phyloP scores from a whole-genome alignment of 2,888 invertebrate genomes.

The Drosophila basisetae region DNA sequence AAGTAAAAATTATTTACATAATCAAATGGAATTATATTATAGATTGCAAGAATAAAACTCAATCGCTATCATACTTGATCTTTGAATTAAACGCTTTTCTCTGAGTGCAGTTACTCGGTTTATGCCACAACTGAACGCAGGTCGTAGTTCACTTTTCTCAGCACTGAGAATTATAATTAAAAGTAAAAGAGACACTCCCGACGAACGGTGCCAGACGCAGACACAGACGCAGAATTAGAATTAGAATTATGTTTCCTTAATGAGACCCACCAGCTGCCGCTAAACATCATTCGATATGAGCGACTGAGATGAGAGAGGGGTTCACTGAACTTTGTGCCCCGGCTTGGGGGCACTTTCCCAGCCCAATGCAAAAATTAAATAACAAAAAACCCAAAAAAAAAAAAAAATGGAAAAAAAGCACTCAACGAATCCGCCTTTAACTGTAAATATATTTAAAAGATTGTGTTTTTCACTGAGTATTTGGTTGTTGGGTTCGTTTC shows the following conservation, averaged over 20 bases:
- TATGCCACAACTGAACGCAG: slow-evolving; percentile 56
- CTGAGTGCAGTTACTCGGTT: slow-evolving; percentile 18
- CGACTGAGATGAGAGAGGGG: slow-evolving; percentile 43
- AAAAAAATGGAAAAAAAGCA: slow-evolving; percentile 32
- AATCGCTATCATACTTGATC: background rate
- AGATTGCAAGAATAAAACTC: background rate
- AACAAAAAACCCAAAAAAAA: slow-evolving; percentile 19
- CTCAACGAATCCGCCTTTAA: slow-evolving; percentile 72
- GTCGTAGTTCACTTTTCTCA: slow-evolving; percentile 62
- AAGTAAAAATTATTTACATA: background rate
- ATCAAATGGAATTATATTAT: background rate
- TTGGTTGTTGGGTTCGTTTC: slow-evolving; percentile 36
- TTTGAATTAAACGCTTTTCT: background rate
- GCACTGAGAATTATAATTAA: slow-evolving; percentile 73
- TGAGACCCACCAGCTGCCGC: slow-evolving; percentile 66
- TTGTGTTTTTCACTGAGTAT: slow-evolving; percentile 42
- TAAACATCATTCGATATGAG: slow-evolving; percentile 78
- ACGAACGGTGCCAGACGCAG: slow-evolving; percentile 39
- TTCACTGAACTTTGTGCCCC: slow-evolving; percentile 72
- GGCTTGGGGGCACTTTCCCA: slow-evolving; percentile 73
- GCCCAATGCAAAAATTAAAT: slow-evolving; percentile 51
- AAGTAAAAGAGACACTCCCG: slow-evolving; percentile 71
- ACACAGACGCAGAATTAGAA: slow-evolving; percentile 63
- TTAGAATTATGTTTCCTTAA: slow-evolving; percentile 81
- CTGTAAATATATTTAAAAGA: slow-evolving; percentile 75